phyloP scores from a whole-genome alignment of 2,888 invertebrate species.

The Luperina testacea region DNA sequence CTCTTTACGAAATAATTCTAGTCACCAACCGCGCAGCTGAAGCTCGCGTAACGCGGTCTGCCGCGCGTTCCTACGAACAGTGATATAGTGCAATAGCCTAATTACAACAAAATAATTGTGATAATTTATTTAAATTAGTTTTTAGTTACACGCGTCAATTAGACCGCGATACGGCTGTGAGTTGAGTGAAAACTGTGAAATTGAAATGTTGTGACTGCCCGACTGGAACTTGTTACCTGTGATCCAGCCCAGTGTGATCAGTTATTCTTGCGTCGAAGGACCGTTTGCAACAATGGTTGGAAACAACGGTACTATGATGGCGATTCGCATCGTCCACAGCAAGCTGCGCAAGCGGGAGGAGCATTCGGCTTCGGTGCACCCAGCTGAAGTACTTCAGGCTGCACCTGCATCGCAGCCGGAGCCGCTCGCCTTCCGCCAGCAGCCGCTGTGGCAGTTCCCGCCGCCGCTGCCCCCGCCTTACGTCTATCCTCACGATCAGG shows the following conservation, averaged over 20 bases:
- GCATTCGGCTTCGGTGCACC: conserved; percentile 92
- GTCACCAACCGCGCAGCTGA: conserved; percentile 89
- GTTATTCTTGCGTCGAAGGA: conserved; percentile 86
- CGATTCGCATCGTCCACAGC: conserved; percentile 97
- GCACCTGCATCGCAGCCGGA: conserved; percentile 87
- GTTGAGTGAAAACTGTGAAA: conserved; percentile 88
- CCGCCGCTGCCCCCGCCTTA: conserved; percentile 94
- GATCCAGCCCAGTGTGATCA: conserved; percentile 87
- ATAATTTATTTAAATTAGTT: conserved; percentile 89
- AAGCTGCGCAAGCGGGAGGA: conserved; percentile 96
- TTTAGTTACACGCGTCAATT: conserved; percentile 82
- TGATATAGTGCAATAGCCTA: conserved; percentile 90
- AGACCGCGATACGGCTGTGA: conserved; percentile 89
- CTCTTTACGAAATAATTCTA: conserved; percentile 88
- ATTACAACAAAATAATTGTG: conserved; percentile 87
- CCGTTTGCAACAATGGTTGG: conserved; percentile 93
- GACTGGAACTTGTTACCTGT: conserved; percentile 89
- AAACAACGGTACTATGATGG: conserved; percentile 96
- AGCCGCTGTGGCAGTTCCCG: conserved; percentile 95
- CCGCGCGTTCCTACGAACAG: conserved; percentile 90
- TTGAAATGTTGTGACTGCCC: conserved; percentile 89
- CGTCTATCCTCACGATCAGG: conserved; percentile 95
- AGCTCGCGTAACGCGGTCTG: conserved; percentile 88
- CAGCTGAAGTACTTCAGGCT: conserved; percentile 92
- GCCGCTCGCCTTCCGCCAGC: conserved; percentile 92